Evolutionary conservation across 2,797 vertebrate genomes (phyloP).

Genomic region (Parauchenoglanis ngamensis): DNA sequence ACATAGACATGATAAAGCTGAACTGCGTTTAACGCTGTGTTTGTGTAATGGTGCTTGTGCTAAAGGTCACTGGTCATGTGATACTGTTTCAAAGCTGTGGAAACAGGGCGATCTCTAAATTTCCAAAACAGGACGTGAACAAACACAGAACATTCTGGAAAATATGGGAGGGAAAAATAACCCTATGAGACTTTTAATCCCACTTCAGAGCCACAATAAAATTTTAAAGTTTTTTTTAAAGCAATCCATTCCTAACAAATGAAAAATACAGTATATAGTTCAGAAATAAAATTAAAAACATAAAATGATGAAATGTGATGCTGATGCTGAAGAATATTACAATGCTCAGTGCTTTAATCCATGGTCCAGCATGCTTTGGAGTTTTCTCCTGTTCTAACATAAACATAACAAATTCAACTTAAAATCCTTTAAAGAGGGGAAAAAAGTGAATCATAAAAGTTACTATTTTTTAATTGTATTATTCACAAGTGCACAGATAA

Average conservation of each 20-base stretch:
- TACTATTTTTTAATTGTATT: not conserved
- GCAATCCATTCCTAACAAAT: too few species aligned
- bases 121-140: not conserved
- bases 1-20: not conserved
- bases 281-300: not conserved
- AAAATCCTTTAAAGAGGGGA: not conserved
- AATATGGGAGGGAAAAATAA: not conserved
- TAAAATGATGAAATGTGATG: not conserved
- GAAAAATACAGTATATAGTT: not conserved
- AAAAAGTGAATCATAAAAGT: not conserved
- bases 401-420: not conserved
- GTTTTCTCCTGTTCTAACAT: not conserved
- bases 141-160: not conserved
- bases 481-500: not conserved
- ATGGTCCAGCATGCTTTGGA: not conserved
- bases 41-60: not conserved
- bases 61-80: not conserved
- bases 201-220: not conserved
- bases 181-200: not conserved
- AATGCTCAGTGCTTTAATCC: not conserved
- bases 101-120: not conserved
- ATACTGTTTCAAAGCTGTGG: not conserved
- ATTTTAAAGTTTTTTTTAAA: too few species aligned
- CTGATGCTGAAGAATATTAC: not conserved
- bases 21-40: not conserved